These are phyloP conservation scores for Drosophila miranda DNA, from an alignment of 1,140 invertebrate genomes.

Conservation along the genomic window DNA sequence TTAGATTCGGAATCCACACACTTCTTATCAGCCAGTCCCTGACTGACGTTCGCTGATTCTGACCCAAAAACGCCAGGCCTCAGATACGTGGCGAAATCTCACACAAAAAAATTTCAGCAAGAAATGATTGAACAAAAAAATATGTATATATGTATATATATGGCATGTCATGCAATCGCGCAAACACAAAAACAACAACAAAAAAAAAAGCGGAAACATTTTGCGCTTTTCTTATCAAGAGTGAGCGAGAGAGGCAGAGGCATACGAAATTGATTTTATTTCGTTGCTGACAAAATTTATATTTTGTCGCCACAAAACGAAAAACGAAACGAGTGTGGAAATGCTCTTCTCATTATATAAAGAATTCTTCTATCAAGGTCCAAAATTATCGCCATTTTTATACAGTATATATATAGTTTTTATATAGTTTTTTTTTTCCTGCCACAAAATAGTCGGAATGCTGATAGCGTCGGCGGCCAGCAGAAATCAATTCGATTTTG, in stretches of 20 bases:
- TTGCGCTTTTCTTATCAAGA: slow-evolving; percentile 67
- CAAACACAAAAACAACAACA: slow-evolving; percentile 50
- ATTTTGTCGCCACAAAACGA: slow-evolving; percentile 52
- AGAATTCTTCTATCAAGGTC: not conserved
- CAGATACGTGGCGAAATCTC: slow-evolving; percentile 71
- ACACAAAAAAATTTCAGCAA: slow-evolving; percentile 67
- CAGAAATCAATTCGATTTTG: slow-evolving; percentile 16
- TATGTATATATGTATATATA: slow-evolving; percentile 3
- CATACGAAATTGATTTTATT: slow-evolving; percentile 76
- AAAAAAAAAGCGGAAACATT: slow-evolving; percentile 77
- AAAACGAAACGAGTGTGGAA: slow-evolving; percentile 29
- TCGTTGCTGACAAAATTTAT: slow-evolving; percentile 57
- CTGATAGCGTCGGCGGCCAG: slow-evolving; percentile 40
- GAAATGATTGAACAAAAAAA: slow-evolving; percentile 77
- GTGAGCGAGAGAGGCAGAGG: slow-evolving; percentile 5
- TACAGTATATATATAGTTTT: slow-evolving; percentile 29
- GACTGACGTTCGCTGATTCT: slow-evolving; percentile 60
- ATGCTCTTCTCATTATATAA: slow-evolving; percentile 9
- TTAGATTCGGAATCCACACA: slow-evolving; percentile 39
- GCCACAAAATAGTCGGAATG: slow-evolving; percentile 45
- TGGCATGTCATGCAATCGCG: slow-evolving; percentile 49
- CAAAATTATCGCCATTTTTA: slow-evolving; percentile 72
- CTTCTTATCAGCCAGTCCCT: slow-evolving; percentile 63
- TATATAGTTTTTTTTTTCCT: slow-evolving; percentile 37
- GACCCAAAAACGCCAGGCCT: slow-evolving; percentile 65